phyloP scores from a whole-genome alignment of 2,113 vertebrate species.

The Sylvia atricapilla region DNA sequence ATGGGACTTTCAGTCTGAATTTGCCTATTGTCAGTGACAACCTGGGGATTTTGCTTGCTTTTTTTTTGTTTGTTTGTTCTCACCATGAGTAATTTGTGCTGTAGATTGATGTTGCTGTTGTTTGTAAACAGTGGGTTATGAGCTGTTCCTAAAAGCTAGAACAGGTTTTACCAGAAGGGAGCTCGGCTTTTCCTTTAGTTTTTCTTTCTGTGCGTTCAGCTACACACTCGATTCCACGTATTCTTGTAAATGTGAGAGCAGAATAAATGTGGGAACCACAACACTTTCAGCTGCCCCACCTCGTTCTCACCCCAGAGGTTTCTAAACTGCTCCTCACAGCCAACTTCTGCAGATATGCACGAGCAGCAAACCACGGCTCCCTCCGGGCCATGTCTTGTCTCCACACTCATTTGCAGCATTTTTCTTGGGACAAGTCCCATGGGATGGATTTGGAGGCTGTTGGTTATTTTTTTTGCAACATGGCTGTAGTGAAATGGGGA shows the following conservation, averaged over 20 bases:
- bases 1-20: neutral
- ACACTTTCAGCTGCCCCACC: slow-evolving; percentile 18
- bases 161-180: slow-evolving; percentile 1
- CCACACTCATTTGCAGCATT: neutral
- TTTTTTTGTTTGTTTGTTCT: neutral
- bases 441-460: neutral
- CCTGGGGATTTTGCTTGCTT: slow-evolving; percentile 9
- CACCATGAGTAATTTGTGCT: neutral
- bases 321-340: slow-evolving; percentile 5
- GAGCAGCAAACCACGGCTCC: slow-evolving; percentile 12
- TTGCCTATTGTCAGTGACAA: neutral
- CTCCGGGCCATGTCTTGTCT: neutral
- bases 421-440: neutral
- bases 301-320: slow-evolving; percentile 25
- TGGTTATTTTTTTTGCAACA: neutral
- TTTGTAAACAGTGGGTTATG: slow-evolving; percentile 44
- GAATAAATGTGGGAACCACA: slow-evolving; percentile 33
- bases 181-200: neutral
- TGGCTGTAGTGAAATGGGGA: neutral
- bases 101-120: neutral
- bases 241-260: slow-evolving; percentile 19
- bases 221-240: neutral
- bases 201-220: neutral
- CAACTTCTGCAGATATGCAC: slow-evolving; percentile 6
- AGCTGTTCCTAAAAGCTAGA: slow-evolving; percentile 11